Conservation (phyloP, 2,888 invertebrate species). For the Drosophila putrida region DNA sequence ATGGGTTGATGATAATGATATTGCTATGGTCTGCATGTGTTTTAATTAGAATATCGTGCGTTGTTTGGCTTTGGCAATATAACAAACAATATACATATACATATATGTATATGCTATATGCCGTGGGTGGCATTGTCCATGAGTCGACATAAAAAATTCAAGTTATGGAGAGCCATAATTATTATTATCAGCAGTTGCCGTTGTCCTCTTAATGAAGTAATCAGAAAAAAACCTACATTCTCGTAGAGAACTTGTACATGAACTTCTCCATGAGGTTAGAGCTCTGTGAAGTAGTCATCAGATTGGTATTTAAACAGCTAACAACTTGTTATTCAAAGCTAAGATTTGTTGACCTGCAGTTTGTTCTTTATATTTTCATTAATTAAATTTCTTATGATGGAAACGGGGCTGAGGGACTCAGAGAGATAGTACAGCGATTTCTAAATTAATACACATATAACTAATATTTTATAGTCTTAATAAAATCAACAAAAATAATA, state of each 20-base stretch:
- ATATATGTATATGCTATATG: conserved; percentile 30
- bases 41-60: conserved; percentile 80
- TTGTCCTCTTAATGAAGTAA: conserved; percentile 78
- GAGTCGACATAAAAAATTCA: conserved; percentile 60
- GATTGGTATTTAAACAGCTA: conserved; percentile 52
- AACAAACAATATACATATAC: conserved; percentile 75
- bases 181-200: conserved; percentile 69
- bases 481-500: not conserved
- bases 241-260: conserved; percentile 25
- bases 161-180: conserved; percentile 61
- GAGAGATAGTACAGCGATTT: not conserved
- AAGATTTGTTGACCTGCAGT: conserved; percentile 42
- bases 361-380: not conserved
- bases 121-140: conserved; percentile 73
- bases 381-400: too few relatives aligned
- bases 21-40: conserved; percentile 59
- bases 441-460: not conserved
- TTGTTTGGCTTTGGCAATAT: conserved; percentile 78
- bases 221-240: conserved; percentile 45
- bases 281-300: conserved; percentile 31
- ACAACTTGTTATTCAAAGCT: conserved; percentile 46
- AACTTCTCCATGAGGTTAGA: conserved; percentile 36
- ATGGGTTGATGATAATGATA: conserved; percentile 30
- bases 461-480: conserved; percentile 7
- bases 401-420: not conserved